A percentile compares a stretch with the other conserved stretches of the same genome.
These are phyloP conservation scores for Sebastes minor DNA, from an alignment of 2,797 vertebrate genomes.

Conservation along the genomic window DNA sequence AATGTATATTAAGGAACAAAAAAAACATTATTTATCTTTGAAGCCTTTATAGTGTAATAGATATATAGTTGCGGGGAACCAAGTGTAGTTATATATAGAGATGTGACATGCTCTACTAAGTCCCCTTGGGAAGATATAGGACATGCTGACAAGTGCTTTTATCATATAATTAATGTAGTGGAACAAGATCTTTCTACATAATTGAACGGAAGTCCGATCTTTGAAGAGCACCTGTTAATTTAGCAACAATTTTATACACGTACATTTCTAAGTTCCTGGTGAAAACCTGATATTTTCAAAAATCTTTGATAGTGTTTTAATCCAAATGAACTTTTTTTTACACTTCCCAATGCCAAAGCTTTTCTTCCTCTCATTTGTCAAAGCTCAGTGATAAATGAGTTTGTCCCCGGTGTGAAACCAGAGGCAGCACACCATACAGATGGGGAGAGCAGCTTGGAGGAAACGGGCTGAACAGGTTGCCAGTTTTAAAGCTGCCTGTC, in stretches of 20 bases:
- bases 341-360: neutral
- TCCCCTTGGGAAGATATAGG: conserved; percentile 19
- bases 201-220: neutral
- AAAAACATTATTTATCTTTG: neutral
- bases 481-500: conserved; percentile 54
- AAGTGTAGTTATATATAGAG: conserved; percentile 45
- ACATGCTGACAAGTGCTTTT: conserved; percentile 24
- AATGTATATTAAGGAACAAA: conserved; percentile 16
- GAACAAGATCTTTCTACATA: neutral
- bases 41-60: conserved; percentile 36
- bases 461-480: conserved; percentile 43
- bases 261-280: neutral
- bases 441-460: conserved; percentile 49
- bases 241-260: neutral
- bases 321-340: neutral
- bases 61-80: conserved; percentile 45
- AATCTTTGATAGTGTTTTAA: neutral
- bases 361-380: conserved; percentile 47
- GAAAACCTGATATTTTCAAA: neutral
- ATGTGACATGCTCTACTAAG: neutral
- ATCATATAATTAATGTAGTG: conserved; percentile 17
- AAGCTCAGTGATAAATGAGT: conserved; percentile 40
- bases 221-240: neutral
- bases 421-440: conserved; percentile 57
- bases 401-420: conserved; percentile 19